phyloP scores from a whole-genome alignment of 2,888 invertebrate genomes.

The Mesoligia furuncula region DNA sequence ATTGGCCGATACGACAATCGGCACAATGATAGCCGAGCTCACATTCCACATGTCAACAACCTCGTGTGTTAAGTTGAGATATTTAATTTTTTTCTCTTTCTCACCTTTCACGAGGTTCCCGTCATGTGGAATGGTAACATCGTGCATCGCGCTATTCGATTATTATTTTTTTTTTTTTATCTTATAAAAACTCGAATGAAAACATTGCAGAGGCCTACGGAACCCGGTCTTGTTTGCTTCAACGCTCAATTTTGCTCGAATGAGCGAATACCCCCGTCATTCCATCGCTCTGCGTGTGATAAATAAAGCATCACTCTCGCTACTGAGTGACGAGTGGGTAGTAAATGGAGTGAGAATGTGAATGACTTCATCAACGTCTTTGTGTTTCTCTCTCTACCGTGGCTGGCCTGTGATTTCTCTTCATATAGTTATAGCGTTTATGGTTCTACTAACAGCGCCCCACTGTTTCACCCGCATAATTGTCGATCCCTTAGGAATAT shows the following conservation, averaged over 20 bases:
- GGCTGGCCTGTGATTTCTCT: neutral
- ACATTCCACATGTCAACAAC: too few relatives aligned
- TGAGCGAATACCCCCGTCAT: slow-evolving; percentile 54
- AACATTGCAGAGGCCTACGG: slow-evolving; percentile 31
- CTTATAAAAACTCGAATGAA: neutral
- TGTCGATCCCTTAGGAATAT: too few relatives aligned
- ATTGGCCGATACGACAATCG: too few relatives aligned
- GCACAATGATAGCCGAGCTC: too few relatives aligned
- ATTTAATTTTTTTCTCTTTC: too few relatives aligned
- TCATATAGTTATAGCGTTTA: neutral
- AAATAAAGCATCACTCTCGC: slow-evolving; percentile 59
- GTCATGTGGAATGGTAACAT: too few relatives aligned
- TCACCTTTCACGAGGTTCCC: too few relatives aligned
- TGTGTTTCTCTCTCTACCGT: neutral
- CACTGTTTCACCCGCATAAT: too few relatives aligned
- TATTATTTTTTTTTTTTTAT: too few relatives aligned
- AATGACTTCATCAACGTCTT: neutral
- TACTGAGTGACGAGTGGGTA: slow-evolving; percentile 14
- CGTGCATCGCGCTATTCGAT: too few relatives aligned
- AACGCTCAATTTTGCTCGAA: slow-evolving; percentile 57
- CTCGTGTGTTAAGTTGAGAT: too few relatives aligned
- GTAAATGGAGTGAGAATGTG: slow-evolving; percentile 35
- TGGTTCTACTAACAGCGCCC: too few relatives aligned
- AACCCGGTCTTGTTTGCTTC: slow-evolving; percentile 34
- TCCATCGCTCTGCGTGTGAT: slow-evolving; percentile 53